phyloP scores from a whole-genome alignment of 2,888 invertebrate species.

The Drosophila yooni region DNA sequence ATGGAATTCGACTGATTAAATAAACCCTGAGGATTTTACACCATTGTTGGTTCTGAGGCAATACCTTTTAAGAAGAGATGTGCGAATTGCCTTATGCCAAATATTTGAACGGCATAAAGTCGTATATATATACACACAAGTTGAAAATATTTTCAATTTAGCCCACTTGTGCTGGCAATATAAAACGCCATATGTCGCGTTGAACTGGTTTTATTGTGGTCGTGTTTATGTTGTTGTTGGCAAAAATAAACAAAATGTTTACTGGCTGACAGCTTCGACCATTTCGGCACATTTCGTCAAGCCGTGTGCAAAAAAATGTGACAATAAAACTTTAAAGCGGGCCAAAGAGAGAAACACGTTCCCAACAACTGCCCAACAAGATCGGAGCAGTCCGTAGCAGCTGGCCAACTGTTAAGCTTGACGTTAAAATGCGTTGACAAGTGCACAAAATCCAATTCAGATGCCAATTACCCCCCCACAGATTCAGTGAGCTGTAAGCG shows the following conservation, averaged over 20 bases:
- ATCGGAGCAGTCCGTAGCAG: background rate
- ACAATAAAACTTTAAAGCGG: constrained; percentile 65
- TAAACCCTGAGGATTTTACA: constrained; percentile 5
- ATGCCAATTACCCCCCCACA: constrained; percentile 19
- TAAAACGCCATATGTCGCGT: constrained; percentile 67
- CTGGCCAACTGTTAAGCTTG: constrained; percentile 46
- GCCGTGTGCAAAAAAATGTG: constrained; percentile 67
- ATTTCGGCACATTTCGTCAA: constrained; percentile 70
- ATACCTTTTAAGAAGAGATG: constrained; percentile 3
- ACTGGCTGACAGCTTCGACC: constrained; percentile 38
- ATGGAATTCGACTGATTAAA: constrained; percentile 36
- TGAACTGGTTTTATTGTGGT: constrained; percentile 64
- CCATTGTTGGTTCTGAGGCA: constrained; percentile 12
- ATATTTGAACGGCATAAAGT: constrained; percentile 40
- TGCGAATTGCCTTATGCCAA: constrained; percentile 14
- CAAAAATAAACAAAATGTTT: constrained; percentile 71
- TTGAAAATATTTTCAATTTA: constrained; percentile 21
- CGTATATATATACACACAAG: background rate
- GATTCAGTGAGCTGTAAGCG: constrained; percentile 33
- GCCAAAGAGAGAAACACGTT: constrained; percentile 59
- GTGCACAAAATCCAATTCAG: constrained; percentile 47
- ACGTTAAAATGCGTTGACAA: constrained; percentile 68
- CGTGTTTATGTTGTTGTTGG: constrained; percentile 31
- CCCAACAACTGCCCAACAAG: constrained; percentile 11
- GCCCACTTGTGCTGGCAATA: constrained; percentile 42